Evolutionary conservation across 2,113 vertebrate species (phyloP).

Genomic region (Capreolus pygargus): DNA sequence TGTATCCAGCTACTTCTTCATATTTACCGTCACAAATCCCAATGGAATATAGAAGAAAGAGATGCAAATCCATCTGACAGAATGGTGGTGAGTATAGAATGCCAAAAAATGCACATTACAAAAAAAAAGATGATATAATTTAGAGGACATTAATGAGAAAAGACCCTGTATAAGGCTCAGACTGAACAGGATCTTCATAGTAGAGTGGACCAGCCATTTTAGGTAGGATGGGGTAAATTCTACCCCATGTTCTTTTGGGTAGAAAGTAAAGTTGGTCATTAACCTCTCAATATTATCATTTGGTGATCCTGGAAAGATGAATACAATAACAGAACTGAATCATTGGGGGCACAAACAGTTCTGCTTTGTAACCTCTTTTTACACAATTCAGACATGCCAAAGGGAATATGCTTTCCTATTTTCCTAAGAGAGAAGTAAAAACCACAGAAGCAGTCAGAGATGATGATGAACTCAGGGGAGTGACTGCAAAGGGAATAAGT

Average conservation of each 20-base stretch:
- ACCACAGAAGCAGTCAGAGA: neutral
- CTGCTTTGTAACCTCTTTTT: neutral
- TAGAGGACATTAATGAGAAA: neutral
- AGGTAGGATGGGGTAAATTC: neutral
- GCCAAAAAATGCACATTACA: neutral
- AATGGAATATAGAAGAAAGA: neutral
- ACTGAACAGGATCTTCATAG: neutral
- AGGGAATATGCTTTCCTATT: neutral
- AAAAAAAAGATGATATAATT: neutral
- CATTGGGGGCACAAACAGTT: neutral
- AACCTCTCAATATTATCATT: neutral
- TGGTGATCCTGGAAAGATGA: neutral
- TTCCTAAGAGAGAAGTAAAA: neutral
- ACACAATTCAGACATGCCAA: neutral
- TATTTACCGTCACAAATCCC: neutral
- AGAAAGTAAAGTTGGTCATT: neutral
- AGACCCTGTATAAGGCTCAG: rapidly evolving
- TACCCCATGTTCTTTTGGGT: neutral
- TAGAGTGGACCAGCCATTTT: neutral
- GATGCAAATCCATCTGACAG: neutral
- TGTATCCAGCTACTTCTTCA: neutral
- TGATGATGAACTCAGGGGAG: neutral
- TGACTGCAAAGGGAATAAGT: neutral
- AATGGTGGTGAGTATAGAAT: neutral
- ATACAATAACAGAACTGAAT: neutral